phyloP scores from a whole-genome alignment of 2,113 vertebrate genomes.

The Grammomys surdaster region DNA sequence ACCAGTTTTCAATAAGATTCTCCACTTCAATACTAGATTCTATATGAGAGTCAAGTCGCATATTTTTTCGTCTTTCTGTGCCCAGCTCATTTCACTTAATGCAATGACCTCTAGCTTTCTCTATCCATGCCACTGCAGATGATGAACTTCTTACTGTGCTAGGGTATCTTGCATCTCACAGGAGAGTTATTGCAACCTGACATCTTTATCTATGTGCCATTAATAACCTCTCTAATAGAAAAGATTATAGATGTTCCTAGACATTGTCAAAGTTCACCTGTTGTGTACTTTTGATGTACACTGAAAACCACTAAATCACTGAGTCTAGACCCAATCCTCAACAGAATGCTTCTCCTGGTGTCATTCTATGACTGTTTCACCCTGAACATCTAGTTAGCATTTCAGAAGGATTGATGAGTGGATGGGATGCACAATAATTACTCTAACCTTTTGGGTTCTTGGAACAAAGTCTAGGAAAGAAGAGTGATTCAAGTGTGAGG shows the following conservation, averaged over 20 bases:
- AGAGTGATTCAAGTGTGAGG: conserved; percentile 74
- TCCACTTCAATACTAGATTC: background rate
- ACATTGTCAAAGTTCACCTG: background rate
- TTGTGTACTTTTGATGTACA: rapidly evolving
- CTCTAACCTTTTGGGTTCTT: conserved; percentile 59
- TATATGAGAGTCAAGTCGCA: background rate
- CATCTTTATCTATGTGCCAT: background rate
- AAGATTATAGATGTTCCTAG: background rate
- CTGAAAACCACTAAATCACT: background rate
- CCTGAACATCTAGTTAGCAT: background rate
- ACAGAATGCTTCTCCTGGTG: background rate
- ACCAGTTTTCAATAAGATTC: background rate
- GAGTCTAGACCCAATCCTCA: background rate
- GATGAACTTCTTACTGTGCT: background rate
- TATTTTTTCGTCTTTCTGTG: background rate
- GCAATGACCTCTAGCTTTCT: background rate
- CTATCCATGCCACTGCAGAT: too few species aligned
- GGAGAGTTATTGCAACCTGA: background rate
- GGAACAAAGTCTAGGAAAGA: conserved; percentile 67
- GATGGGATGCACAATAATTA: conserved; percentile 9
- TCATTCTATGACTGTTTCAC: background rate
- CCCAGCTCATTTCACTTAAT: background rate
- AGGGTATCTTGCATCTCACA: background rate
- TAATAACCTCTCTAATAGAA: background rate
- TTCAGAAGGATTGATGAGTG: background rate